Evolutionary conservation across 2,113 vertebrate species (phyloP).

Genomic region (Gallinago undulata): DNA sequence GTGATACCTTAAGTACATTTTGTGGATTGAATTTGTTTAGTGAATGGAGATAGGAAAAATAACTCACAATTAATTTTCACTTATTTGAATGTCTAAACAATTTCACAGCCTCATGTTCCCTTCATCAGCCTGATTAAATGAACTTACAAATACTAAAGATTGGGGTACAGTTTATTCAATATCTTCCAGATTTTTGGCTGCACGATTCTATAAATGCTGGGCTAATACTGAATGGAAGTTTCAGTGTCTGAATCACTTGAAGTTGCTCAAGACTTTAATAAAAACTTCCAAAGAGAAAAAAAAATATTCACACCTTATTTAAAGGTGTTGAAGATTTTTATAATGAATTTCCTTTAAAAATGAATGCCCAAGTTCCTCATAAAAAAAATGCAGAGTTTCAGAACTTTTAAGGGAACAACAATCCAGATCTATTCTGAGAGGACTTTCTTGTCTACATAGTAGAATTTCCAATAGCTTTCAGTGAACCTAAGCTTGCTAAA

Average conservation of each 20-base stretch:
- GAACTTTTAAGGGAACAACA: not conserved
- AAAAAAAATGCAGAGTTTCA: not conserved
- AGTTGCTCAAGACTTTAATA: not conserved
- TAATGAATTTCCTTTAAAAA: not conserved
- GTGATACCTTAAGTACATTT: not conserved
- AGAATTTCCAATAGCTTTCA: not conserved
- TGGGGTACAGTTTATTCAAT: not conserved
- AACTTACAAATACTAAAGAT: slow-evolving; percentile 33
- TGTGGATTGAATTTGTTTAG: not conserved
- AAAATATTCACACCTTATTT: not conserved
- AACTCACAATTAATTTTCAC: slow-evolving; percentile 51
- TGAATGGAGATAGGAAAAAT: slow-evolving; percentile 3
- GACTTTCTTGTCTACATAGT: not conserved
- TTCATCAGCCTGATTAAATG: slow-evolving; percentile 38
- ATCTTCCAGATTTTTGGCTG: slow-evolving; percentile 61
- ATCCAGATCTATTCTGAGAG: not conserved
- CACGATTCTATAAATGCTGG: not conserved
- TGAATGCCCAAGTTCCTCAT: not conserved
- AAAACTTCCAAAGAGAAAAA: not conserved
- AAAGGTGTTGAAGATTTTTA: not conserved
- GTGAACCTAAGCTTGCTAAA: not conserved
- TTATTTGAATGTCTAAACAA: slow-evolving; percentile 39
- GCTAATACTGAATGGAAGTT: not conserved
- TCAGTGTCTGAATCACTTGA: not conserved
- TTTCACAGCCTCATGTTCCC: slow-evolving; percentile 47